Evolutionary conservation across 2,888 invertebrate species (phyloP), one percentile per base, ranked within the genome.

Genomic region (Drosophila vallismaia): DNA sequence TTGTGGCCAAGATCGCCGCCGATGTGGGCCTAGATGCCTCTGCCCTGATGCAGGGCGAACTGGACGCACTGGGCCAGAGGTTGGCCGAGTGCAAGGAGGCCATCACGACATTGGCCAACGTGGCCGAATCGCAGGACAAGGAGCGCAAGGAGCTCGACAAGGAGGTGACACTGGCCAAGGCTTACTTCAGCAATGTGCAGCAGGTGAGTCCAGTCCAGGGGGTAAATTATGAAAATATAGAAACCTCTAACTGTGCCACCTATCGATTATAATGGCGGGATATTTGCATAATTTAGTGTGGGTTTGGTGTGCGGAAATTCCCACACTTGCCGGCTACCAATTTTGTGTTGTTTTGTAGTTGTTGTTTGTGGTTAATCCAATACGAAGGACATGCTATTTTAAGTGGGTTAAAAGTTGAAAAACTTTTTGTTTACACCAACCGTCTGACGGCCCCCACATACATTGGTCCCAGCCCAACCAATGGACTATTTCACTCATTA

Each of bases 71-170:
- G 54, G 96, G 95, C 44, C 93, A 94, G 64, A 93, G 95, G 31
- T 93, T 97, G 71, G 95, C 96, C 89, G 94, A 96, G 87, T 96
- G 96, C 31, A 94, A 95, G 24, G 94, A 95, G 68, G 94, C 95
- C 0, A 94, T 96, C 6, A 95, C 95, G 50, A 93, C 94, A 3
- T 91, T 97, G 76, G 96, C 95, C 0, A 95, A 96, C 90, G 94
- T 95, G 42, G 96, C 96, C 3, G 96, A 96, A 81, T 94, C 94
- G 26, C 93, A 95, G 71, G 94, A 94, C 68, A 92, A 91, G 74
- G 90, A 93, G 75, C 92, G 93, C 59, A 92, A 93, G 67, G 92
- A 93, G 68, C 92, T 93, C 44, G 92, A 93, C 48, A 92, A 93
- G 58, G 93, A 94, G 89, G 91, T 94, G 55, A 92, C 92, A 59